Percentiles rank a stretch among this genome's conserved stretches.
These are phyloP conservation scores for Halocynthia aurantium DNA, from an alignment of 23 tunicate genomes.

Conservation along the genomic window DNA sequence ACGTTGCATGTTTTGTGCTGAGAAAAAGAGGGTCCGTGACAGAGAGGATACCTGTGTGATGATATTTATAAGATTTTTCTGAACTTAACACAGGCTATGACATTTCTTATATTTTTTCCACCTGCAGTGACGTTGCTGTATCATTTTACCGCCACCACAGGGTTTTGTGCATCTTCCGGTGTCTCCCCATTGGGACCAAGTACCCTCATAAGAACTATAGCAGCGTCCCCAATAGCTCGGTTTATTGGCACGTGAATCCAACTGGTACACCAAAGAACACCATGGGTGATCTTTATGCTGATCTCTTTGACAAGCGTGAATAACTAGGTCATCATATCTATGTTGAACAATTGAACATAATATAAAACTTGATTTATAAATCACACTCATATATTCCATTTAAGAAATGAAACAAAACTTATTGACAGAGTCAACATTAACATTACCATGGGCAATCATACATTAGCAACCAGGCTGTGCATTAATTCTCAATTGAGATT, in stretches of 20 bases:
- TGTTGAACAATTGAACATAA: too few relatives aligned
- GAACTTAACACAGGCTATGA: not conserved
- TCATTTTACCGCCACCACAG: constrained; percentile 50
- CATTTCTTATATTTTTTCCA: constrained; percentile 9
- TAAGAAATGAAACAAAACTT: too few relatives aligned
- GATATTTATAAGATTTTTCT: not conserved
- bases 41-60: constrained; percentile 1
- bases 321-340: too few relatives aligned
- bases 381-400: too few relatives aligned
- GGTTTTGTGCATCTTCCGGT: constrained; percentile 13
- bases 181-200: constrained; percentile 6
- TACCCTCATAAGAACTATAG: constrained; percentile 8
- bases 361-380: too few relatives aligned
- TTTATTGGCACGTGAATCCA: not conserved
- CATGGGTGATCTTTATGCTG: too few relatives aligned
- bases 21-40: not conserved
- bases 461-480: too few relatives aligned
- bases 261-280: too few relatives aligned
- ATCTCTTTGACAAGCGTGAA: too few relatives aligned
- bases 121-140: constrained; percentile 31
- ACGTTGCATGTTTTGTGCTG: constrained; percentile 24
- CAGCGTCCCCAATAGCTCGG: constrained; percentile 19
- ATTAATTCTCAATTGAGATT: too few relatives aligned
- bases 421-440: too few relatives aligned
- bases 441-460: too few relatives aligned